Evolutionary conservation across 2,797 vertebrate species (phyloP).

Genomic region (Mormyrops attenuatus): DNA sequence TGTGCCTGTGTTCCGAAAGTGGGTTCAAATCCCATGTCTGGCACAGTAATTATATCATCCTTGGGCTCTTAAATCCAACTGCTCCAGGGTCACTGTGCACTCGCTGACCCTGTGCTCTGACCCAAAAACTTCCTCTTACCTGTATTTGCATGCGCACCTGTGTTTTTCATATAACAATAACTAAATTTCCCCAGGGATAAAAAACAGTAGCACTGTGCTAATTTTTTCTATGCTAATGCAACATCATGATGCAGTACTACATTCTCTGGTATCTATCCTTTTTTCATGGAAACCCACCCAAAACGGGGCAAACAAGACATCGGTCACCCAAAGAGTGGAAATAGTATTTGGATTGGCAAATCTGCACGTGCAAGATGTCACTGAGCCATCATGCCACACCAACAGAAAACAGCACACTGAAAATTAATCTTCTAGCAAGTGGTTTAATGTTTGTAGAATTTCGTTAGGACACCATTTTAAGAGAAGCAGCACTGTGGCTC

Average conservation of each 20-base stretch:
- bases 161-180: neutral
- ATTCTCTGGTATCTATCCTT: neutral
- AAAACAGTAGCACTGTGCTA: neutral
- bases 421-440: neutral
- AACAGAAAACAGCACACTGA: neutral
- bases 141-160: neutral
- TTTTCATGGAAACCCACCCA: neutral
- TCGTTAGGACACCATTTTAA: neutral
- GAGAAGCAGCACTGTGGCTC: neutral
- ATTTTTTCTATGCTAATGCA: neutral
- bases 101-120: neutral
- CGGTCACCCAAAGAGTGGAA: neutral
- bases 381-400: neutral
- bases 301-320: neutral
- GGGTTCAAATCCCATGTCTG: neutral
- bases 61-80: neutral
- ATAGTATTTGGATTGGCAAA: neutral
- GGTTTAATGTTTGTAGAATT: neutral
- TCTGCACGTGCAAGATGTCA: neutral
- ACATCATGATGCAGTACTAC: neutral
- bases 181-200: neutral
- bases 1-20: neutral
- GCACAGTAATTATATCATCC: neutral
- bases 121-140: neutral
- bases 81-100: neutral